A percentile compares a stretch with the other conserved stretches of the same genome.
These are phyloP conservation scores for Proterorhinus semilunaris DNA, from an alignment of 2,113 vertebrate species.

Conservation along the genomic window DNA sequence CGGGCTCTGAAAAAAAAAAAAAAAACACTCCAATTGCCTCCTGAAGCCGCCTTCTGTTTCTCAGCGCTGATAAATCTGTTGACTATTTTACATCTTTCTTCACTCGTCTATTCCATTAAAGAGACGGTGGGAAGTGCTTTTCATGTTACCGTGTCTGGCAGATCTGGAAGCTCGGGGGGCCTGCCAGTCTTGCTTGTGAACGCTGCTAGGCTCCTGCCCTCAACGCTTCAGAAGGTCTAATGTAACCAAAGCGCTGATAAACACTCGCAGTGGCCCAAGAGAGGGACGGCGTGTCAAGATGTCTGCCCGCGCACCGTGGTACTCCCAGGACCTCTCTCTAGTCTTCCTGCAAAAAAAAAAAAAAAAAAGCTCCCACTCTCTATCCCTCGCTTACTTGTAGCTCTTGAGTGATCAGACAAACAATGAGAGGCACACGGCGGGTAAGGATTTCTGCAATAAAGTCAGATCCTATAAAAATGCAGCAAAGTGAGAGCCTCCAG, in stretches of 20 bases:
- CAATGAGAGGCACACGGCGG: conserved; percentile 30
- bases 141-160: conserved; percentile 22
- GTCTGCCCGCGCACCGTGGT: conserved; percentile 13
- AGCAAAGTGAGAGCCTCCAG: conserved; percentile 17
- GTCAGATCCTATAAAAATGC: conserved; percentile 13
- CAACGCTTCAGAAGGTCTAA: conserved; percentile 43
- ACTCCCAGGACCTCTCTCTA: conserved; percentile 3
- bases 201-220: neutral
- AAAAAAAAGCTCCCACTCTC: conserved; percentile 15
- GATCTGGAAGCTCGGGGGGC: conserved; percentile 13
- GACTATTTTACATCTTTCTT: conserved; percentile 21
- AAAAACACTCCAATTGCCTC: conserved; percentile 18
- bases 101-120: conserved; percentile 36
- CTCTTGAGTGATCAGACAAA: conserved; percentile 31
- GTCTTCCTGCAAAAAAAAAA: neutral
- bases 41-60: conserved; percentile 29
- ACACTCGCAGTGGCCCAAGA: conserved; percentile 34
- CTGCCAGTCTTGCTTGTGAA: conserved; percentile 26
- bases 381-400: conserved; percentile 6
- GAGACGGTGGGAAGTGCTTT: conserved; percentile 28
- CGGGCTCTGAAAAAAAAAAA: neutral
- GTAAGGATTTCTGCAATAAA: conserved; percentile 27
- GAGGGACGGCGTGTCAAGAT: conserved; percentile 41
- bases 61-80: conserved; percentile 48
- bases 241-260: conserved; percentile 51